Evolutionary conservation across 37 sponge, comb jelly and placozoan species (phyloP), one percentile per base, ranked within the genome.

Genomic region (Crambe crambe): DNA sequence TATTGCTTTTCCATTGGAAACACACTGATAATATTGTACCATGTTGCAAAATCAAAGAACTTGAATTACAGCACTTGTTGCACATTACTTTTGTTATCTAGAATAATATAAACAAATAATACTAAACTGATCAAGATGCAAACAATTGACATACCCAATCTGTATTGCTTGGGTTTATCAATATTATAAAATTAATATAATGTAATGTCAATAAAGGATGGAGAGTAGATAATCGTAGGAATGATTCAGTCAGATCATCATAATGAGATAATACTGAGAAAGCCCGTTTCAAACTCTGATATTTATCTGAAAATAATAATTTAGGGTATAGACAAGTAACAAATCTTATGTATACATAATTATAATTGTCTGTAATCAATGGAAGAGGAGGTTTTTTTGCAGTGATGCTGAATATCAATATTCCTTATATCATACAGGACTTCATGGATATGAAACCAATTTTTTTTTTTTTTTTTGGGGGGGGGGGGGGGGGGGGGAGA

Each of bases 161-260:
- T 9, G 66, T 18, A 31, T 30, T 26, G 20, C 25, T 18, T 3
- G 31, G 27, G 5, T 65, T 65, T 32, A 65, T 34, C 31, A 31
- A 34, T 30, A 65, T 18, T 31, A 40, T 23, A 30, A 74, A 37
- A 51, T 66, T 61, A 57, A 37, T 10, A 56, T 83, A 83, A 21
- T 74, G 73, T 64, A 85, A 72, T 8, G 86, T 38, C 63, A 85
- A 79, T 39, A 78, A 72, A 15, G 79, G 79, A 47, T 67, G 40
- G 56, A 70, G 29, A 36, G 79, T 30, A 59, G 79, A 20, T 1
- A 76, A 63, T 20, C 10, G 58, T 27, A 70, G 34, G 60, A 84
- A 75, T 36, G 62, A 32, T 29, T 17, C 5, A 36, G 70, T 26
- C 15, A 77, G 78, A 36, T 77, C 27, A 43, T 31, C 37, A 41